Conservation (phyloP, 2,113 vertebrate species). For the Cepphus grylle region DNA sequence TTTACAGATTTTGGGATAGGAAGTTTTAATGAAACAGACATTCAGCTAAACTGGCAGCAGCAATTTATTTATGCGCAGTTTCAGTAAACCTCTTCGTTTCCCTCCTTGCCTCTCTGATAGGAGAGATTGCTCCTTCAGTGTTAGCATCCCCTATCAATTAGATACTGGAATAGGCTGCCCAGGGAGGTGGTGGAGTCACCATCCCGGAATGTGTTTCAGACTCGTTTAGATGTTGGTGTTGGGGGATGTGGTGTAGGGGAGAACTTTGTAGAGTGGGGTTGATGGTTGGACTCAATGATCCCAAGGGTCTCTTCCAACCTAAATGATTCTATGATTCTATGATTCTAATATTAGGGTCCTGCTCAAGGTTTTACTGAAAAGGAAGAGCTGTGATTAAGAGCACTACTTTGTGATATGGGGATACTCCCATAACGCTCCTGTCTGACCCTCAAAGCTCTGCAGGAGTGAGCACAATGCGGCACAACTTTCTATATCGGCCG, state of each 20-base stretch:
- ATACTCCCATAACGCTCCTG: not conserved
- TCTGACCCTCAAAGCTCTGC: fast-evolving
- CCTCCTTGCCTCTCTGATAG: not conserved
- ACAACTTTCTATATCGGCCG: fast-evolving
- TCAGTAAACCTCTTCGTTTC: not conserved
- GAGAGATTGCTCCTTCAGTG: not conserved
- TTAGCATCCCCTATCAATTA: not conserved
- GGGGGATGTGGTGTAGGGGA: too few species aligned
- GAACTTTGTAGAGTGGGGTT: too few species aligned
- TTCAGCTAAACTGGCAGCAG: not conserved
- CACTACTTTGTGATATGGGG: not conserved
- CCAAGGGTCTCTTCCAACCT: too few species aligned
- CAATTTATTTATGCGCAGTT: not conserved
- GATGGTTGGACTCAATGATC: too few species aligned
- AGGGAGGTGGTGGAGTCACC: too few species aligned
- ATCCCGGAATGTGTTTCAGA: too few species aligned
- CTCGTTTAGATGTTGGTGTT: too few species aligned
- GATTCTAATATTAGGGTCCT: not conserved
- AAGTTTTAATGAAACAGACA: not conserved
- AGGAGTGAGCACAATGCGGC: fast-evolving
- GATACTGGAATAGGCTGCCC: too few species aligned
- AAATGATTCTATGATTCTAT: too few species aligned
- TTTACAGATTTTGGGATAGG: not conserved
- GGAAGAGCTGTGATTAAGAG: not conserved
- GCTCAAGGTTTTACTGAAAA: not conserved